phyloP scores from a whole-genome alignment of 2,888 invertebrate genomes.

The Perizoma affinitatum region DNA sequence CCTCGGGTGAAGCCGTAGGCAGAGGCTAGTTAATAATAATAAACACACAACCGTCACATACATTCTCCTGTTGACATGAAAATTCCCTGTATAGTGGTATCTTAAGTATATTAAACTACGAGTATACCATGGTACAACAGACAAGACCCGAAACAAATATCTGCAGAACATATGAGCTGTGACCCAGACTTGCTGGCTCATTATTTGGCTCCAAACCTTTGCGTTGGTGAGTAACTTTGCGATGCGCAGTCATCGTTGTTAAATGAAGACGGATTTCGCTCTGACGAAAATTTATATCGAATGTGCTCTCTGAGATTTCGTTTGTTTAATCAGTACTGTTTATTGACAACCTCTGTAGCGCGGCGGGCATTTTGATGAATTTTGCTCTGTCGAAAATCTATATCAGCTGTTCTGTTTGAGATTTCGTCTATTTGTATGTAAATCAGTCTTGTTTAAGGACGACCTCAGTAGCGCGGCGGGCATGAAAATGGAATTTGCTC shows the following conservation, averaged over 20 bases:
- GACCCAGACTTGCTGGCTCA: conserved; percentile 24
- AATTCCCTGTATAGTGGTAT: too few relatives aligned
- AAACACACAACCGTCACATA: too few relatives aligned
- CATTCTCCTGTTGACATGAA: too few relatives aligned
- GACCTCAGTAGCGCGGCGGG: neutral
- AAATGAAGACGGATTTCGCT: conserved; percentile 29
- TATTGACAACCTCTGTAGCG: neutral
- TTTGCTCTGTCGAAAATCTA: conserved; percentile 8
- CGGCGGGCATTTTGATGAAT: conserved; percentile 15
- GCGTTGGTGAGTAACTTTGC: conserved; percentile 27
- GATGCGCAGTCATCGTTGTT: conserved; percentile 34
- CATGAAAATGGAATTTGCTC: conserved; percentile 17
- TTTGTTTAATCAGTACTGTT: too few relatives aligned
- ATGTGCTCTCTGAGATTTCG: too few relatives aligned
- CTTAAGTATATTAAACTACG: too few relatives aligned
- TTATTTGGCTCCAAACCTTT: conserved; percentile 37
- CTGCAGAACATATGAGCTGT: conserved; percentile 6
- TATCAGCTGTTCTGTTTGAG: too few relatives aligned
- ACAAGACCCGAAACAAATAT: too few relatives aligned
- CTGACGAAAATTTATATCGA: conserved; percentile 1
- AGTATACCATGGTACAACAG: too few relatives aligned
- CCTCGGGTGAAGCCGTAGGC: too few relatives aligned
- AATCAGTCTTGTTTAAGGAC: neutral
- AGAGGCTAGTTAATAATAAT: too few relatives aligned
- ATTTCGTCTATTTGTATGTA: too few relatives aligned